These are phyloP conservation scores for Myopa testacea DNA, from an alignment of 2,888 invertebrate genomes.

Conservation along the genomic window DNA sequence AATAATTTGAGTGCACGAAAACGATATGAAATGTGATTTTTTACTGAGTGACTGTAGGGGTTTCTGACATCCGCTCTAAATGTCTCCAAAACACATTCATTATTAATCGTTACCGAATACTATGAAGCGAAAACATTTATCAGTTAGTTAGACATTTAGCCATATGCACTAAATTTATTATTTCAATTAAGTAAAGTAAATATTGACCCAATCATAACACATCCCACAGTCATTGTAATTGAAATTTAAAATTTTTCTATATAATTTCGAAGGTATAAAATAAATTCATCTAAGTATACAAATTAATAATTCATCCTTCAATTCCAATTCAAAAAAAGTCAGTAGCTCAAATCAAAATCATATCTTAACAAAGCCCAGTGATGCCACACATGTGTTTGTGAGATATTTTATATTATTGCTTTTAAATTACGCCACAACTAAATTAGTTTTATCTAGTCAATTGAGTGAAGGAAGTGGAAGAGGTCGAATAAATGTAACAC, in stretches of 20 bases:
- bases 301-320: too few relatives aligned
- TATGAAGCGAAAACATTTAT: background rate
- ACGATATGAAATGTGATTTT: too few relatives aligned
- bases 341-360: conserved; percentile 22
- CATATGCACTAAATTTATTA: background rate
- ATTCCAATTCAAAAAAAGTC: background rate
- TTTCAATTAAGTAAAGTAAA: background rate
- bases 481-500: background rate
- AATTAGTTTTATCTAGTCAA: conserved; percentile 56
- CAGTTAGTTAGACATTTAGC: background rate
- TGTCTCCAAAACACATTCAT: too few relatives aligned
- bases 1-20: background rate
- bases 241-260: background rate
- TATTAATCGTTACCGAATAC: background rate
- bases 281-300: too few relatives aligned
- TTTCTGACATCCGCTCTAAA: too few relatives aligned
- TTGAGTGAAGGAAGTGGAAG: conserved; percentile 49
- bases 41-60: too few relatives aligned
- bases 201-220: background rate
- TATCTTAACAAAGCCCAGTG: conserved; percentile 19
- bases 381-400: background rate
- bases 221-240: background rate
- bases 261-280: background rate
- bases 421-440: conserved; percentile 17
- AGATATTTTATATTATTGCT: conserved; percentile 7